A percentile compares a stretch with the other conserved stretches of the same genome.
These are phyloP conservation scores for Leptatherina wallacei DNA, from an alignment of 2,797 vertebrate species.

Conservation along the genomic window DNA sequence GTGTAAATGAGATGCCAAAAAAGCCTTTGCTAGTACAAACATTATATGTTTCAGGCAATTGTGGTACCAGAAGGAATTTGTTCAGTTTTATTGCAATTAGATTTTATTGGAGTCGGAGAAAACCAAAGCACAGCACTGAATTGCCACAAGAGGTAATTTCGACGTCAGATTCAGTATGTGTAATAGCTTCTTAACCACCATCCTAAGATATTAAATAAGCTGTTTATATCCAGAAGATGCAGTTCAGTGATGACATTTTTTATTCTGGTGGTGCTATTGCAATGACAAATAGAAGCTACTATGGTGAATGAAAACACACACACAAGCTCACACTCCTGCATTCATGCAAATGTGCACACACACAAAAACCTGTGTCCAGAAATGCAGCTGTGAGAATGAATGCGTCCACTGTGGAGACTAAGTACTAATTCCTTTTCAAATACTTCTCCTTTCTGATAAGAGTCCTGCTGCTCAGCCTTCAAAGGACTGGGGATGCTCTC, in stretches of 20 bases:
- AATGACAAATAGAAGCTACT: slow-evolving; percentile 71
- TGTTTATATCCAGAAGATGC: slow-evolving; percentile 51
- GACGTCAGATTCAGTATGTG: slow-evolving; percentile 48
- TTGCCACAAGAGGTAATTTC: slow-evolving; percentile 54
- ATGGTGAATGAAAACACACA: slow-evolving; percentile 51
- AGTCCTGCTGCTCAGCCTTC: slow-evolving; percentile 46
- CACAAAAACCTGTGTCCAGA: slow-evolving; percentile 67
- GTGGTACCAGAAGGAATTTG: slow-evolving; percentile 34
- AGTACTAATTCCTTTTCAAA: slow-evolving; percentile 71
- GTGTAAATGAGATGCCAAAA: slow-evolving; percentile 34
- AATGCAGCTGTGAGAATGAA: slow-evolving; percentile 83
- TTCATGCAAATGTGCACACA: slow-evolving; percentile 27
- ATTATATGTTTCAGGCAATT: slow-evolving; percentile 29
- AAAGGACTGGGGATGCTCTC: slow-evolving; percentile 20
- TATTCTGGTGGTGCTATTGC: slow-evolving; percentile 73
- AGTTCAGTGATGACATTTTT: slow-evolving; percentile 62
- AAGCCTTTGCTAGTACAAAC: slow-evolving; percentile 32
- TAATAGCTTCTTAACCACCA: slow-evolving; percentile 35
- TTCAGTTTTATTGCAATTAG: slow-evolving; percentile 52
- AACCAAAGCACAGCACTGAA: slow-evolving; percentile 29
- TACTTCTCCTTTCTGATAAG: slow-evolving; percentile 50
- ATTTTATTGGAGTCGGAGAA: slow-evolving; percentile 46
- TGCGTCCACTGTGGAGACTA: slow-evolving; percentile 78
- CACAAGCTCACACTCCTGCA: slow-evolving; percentile 17
- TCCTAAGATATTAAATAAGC: slow-evolving; percentile 49